Base-by-base conservation (phyloP, 2,888 invertebrate genomes). In the Tryphoninae sp. region DNA sequence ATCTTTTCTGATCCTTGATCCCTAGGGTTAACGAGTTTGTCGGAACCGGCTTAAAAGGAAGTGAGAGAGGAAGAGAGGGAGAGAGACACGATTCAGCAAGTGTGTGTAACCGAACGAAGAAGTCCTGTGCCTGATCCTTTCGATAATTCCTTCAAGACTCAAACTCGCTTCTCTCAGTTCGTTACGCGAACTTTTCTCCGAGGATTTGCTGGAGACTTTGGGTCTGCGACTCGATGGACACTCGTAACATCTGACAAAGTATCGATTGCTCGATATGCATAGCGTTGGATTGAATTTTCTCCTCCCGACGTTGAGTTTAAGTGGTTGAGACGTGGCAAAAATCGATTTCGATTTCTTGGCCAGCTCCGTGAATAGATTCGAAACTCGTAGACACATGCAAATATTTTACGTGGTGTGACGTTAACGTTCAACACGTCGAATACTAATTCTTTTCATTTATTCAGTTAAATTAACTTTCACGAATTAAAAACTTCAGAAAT, bases 11-110 rank as follows among this genome's bases (percentile, higher is more conserved):
- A 22, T 45, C 45, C 58, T 79, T 75, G 51, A 67, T 75, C 65
- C 33, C 33, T 23, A 2, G 59, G 51, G 51, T 75, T 73, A 74
- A 81, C 26, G 51, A 61, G 26, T 64, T 74, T 55, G 22, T 59
- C 40, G 19, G 61, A 45, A 51, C 4, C 19, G 22, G 26, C 13
- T n/a, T 26, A 65, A 67, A 13, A n/a, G 6, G 42, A 55, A 58
- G 68, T 40, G 19, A 11, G 58, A 23, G 42, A 53, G 33, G 7
- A 9, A 22, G 40, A 6, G 13, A n/a, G 55, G n/a, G n/a, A 45
- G 16, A 22, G 53, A 68, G 51, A 53, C 16, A 68, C 11, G 19
- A 2, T 9, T n/a, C 2, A 13, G 58, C 49, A 33, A 67, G 23
- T 40, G 49, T n/a, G 23, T 58, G 51, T 40, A 22, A 59, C 45